Evolutionary conservation across 2,113 vertebrate species (phyloP), one percentile per base, ranked within the genome.

Genomic region (Colistium nudipinnis): DNA sequence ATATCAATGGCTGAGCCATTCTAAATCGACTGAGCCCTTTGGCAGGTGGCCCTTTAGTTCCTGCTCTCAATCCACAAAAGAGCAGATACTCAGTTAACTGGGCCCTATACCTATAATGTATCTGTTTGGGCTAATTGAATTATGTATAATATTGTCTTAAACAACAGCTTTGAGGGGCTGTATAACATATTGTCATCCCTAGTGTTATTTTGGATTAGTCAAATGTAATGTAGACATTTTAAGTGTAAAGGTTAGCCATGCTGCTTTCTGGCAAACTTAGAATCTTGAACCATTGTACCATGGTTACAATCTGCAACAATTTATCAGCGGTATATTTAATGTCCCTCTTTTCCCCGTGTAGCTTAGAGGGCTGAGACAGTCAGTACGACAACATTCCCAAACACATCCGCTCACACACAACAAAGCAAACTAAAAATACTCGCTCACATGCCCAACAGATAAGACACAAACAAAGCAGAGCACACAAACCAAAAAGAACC

Each of bases 351-450:
- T 13, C 43, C 55, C 12, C 47, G 53, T n/a, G 39, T 10, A 1
- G 31, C 17, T 69, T 24, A 48, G 48, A 33, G 3, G 41, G 13
- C 48, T 31, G 17, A 45, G 25, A n/a, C n/a, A 24, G 16, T 28
- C 16, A 41, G 1, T 12, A 20, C 27, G 28, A 24, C 25, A 45
- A 27, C 22, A 67, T 0, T n/a, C n/a, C n/a, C 52, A 2, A 31
- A 55, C 41, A 70, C 59, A 28, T 35, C 17, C 45, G 47, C 13
- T 57, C 60, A 62, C 67, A 62, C 52, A 39, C 30, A 54, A n/a
- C 25, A 52, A 6, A 55, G 61, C 22, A 61, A 62, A 49, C 27
- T 10, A 6, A 45, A 73, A 43, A 48, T 16, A 57, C 71, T 43
- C 22, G 56, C 45, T 63, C 25, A 63, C 44, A 53, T 8, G 51